Percentiles rank a stretch among this genome's conserved stretches.
These are phyloP conservation scores for Caenorhabditis doughertyi DNA, from an alignment of 2,888 invertebrate species.

Conservation along the genomic window DNA sequence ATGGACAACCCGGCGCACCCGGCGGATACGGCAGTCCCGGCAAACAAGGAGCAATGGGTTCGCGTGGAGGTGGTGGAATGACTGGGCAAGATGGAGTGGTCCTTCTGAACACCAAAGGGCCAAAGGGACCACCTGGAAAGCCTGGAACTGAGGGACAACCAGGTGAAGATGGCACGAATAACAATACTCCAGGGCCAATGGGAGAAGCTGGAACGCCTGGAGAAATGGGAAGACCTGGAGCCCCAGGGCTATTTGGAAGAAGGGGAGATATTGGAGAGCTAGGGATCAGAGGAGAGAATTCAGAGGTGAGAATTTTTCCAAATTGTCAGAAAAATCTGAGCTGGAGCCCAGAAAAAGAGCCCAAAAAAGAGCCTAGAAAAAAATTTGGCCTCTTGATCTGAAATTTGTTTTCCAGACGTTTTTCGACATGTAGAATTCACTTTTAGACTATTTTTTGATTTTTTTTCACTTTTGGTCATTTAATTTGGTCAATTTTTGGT, in stretches of 20 bases:
- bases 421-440: too few relatives aligned
- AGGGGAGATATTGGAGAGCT: constrained; percentile 48
- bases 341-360: too few relatives aligned
- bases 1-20: constrained; percentile 58
- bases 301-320: background rate
- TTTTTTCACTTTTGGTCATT: too few relatives aligned
- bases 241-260: constrained; percentile 24
- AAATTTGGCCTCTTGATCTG: too few relatives aligned
- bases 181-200: constrained; percentile 43
- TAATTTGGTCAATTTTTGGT: too few relatives aligned
- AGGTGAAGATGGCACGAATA: constrained; percentile 61
- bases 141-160: constrained; percentile 53
- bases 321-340: background rate
- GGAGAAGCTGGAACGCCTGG: constrained; percentile 44
- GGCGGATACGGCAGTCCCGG: constrained; percentile 58
- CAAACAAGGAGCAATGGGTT: constrained; percentile 55
- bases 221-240: constrained; percentile 31
- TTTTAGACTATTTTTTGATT: too few relatives aligned
- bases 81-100: constrained; percentile 57
- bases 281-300: constrained; percentile 31
- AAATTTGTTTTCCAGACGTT: too few relatives aligned
- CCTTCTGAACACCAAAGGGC: constrained; percentile 42
- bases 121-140: constrained; percentile 57
- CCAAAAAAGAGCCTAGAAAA: too few relatives aligned
- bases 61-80: constrained; percentile 33